Evolutionary conservation across 2,888 invertebrate species (phyloP), one percentile per base, ranked within the genome.

Genomic region (Pammene aurita): DNA sequence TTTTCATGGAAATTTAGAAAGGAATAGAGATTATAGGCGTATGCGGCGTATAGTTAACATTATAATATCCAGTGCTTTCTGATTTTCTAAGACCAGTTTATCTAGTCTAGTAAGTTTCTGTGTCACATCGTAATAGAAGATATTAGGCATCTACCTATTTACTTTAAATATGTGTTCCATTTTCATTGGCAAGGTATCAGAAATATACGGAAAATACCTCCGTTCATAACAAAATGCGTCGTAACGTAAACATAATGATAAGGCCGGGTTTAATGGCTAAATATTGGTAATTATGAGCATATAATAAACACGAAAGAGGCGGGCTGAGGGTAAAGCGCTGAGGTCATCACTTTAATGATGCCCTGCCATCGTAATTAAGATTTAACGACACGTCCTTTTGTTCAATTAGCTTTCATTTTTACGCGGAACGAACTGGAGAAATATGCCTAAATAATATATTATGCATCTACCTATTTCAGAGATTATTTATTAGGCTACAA

Each of bases 341-440:
- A 85, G 83, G 84, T 84, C 84, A 87, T 72, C 63, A 73, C 71
- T 77, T 78, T 83, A 83, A 85, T 79, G 83, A 81, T 77, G 75
- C 74, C 78, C 79, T 76, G 78, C 79, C 78, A 80, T 76, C 71
- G 78, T 82, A 85, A 88, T 88, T 85, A 88, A 81, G 83, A 86
- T 86, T 86, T 86, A 86, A 85, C 81, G 86, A 81, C 81, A 75
- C 74, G 73, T 81, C 84, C 78, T 81, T 85, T 82, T 78, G 80
- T 80, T 80, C 77, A 42, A 54, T 70, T 67, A 58, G 58, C 67
- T 46, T 73, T 68, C 35, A 42, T 48, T 62, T 70, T 61, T 56
- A 64, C 9, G 34, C 11, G 14, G 52, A 16, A 14, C 34, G 9
- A 57, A 60, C 34, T 34, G 54, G 9, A 11, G 26, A 52, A 52